phyloP scores from a whole-genome alignment of 1,140 invertebrate species.

The Pseudomyrmex concolor region DNA sequence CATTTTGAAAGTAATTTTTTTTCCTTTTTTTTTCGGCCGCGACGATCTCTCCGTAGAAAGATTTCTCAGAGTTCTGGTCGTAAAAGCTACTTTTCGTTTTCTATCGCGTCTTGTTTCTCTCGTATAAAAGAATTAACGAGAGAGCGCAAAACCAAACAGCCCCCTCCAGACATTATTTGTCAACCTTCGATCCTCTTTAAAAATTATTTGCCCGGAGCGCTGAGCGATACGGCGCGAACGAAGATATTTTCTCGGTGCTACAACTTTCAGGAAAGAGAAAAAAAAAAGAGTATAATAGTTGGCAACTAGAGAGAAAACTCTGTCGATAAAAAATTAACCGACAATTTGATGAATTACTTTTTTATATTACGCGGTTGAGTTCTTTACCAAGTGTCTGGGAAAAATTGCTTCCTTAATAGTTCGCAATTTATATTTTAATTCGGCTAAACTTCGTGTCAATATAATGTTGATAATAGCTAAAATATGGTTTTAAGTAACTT shows the following conservation, averaged over 20 bases:
- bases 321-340: not conserved
- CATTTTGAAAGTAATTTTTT: not conserved
- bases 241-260: not conserved
- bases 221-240: not conserved
- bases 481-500: not conserved
- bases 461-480: not conserved
- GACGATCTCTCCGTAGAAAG: not conserved
- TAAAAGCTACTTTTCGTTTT: not conserved
- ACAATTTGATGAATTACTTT: constrained; percentile 11
- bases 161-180: not conserved
- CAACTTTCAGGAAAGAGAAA: not conserved
- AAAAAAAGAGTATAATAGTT: not conserved
- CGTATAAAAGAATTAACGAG: not conserved
- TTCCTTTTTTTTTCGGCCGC: not conserved
- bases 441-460: too few relatives aligned
- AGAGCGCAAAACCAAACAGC: not conserved
- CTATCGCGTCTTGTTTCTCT: not conserved
- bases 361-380: not conserved
- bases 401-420: not conserved
- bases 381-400: not conserved
- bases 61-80: too few relatives aligned
- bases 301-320: not conserved
- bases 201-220: constrained; percentile 1
- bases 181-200: constrained; percentile 8
- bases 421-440: constrained; percentile 4